These are phyloP conservation scores for Prionailurus bengalensis DNA, from an alignment of 2,113 vertebrate species.

Conservation along the genomic window DNA sequence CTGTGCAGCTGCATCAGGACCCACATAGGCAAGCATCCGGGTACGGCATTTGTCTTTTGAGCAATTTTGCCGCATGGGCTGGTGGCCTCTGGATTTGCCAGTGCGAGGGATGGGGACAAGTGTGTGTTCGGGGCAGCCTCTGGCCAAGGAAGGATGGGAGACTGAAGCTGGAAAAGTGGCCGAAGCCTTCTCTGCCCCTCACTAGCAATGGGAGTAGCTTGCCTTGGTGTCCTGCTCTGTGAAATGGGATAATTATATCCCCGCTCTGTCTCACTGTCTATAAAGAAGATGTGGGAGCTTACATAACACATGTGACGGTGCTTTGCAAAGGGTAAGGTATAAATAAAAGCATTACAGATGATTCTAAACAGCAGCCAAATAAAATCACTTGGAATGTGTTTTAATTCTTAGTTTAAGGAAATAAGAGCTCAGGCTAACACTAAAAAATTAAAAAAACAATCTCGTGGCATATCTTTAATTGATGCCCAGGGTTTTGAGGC, in stretches of 20 bases:
- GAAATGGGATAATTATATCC: background rate
- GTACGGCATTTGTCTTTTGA: background rate
- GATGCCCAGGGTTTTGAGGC: background rate
- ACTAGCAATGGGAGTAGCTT: background rate
- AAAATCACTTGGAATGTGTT: conserved; percentile 3
- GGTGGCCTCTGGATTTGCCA: background rate
- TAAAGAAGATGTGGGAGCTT: background rate
- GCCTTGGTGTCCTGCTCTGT: background rate
- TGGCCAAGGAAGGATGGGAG: background rate
- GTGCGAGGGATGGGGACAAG: background rate
- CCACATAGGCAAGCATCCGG: background rate
- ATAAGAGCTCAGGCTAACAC: background rate
- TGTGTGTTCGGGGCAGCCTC: background rate
- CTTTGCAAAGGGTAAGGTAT: background rate
- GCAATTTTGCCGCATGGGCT: background rate
- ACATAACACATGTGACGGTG: background rate
- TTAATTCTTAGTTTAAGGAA: background rate
- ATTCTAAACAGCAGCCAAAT: background rate
- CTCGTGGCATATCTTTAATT: background rate
- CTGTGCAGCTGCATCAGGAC: background rate
- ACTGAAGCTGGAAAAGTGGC: background rate
- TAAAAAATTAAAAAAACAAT: background rate
- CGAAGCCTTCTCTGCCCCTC: background rate
- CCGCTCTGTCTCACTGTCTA: background rate
- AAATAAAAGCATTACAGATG: background rate